Conservation (phyloP, 2,113 vertebrate species). For the Elgaria multicarinata region DNA sequence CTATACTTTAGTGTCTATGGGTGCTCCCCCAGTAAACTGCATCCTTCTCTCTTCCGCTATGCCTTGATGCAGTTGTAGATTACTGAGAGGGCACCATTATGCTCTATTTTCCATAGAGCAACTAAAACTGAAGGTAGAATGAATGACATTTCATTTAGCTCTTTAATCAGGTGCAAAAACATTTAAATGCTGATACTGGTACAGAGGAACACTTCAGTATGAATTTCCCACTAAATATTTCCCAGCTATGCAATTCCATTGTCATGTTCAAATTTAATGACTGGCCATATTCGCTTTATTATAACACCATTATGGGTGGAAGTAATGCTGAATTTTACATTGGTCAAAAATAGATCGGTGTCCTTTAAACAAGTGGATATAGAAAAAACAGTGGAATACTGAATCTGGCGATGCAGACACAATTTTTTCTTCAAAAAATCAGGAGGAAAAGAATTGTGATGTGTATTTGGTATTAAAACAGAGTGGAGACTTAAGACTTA, state of each 20-base stretch:
- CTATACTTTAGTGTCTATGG: too few relatives aligned
- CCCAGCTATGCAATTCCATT: not conserved
- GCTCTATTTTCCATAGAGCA: not conserved
- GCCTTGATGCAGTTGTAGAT: not conserved
- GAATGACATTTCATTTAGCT: not conserved
- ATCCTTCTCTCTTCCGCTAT: not conserved
- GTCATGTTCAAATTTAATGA: not conserved
- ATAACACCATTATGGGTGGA: not conserved
- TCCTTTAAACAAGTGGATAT: not conserved
- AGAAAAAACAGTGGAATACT: not conserved
- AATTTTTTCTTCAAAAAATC: not conserved
- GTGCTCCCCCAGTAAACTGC: not conserved
- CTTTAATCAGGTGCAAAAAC: not conserved
- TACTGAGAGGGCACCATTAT: not conserved
- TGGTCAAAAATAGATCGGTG: not conserved
- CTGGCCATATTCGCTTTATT: not conserved
- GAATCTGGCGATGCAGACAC: not conserved
- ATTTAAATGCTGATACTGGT: not conserved
- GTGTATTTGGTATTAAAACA: not conserved
- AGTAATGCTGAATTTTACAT: not conserved
- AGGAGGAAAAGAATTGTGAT: not conserved
- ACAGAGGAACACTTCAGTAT: constrained; percentile 8
- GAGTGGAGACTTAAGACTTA: not conserved
- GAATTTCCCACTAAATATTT: too few relatives aligned
- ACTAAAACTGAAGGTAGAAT: not conserved